phyloP scores from a whole-genome alignment of 2,888 invertebrate species.

The Himalopsyche japonica region DNA sequence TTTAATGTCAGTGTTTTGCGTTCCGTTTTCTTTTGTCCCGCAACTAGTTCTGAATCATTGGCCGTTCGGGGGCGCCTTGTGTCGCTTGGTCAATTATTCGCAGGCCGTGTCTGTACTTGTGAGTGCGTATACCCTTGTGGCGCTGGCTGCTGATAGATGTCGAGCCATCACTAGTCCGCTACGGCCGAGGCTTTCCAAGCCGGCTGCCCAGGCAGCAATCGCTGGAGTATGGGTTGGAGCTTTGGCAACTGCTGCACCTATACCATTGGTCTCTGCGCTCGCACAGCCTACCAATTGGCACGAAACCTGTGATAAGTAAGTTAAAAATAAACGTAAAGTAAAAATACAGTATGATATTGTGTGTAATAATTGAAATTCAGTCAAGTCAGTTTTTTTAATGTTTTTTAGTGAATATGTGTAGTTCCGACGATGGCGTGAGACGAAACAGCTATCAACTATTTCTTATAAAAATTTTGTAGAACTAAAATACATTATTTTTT shows the following conservation, averaged over 20 bases:
- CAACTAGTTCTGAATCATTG: constrained; percentile 71
- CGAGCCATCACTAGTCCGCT: constrained; percentile 80
- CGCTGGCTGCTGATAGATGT: constrained; percentile 79
- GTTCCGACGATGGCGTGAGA: no score
- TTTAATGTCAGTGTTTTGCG: constrained; percentile 77
- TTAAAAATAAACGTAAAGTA: no score
- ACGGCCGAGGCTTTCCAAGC: constrained; percentile 69
- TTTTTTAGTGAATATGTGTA: no score
- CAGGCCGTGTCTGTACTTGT: constrained; percentile 71
- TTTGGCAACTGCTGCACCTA: constrained; percentile 70
- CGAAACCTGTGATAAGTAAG: constrained; percentile 59
- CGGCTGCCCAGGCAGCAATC: constrained; percentile 60
- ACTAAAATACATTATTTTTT: no score
- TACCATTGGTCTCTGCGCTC: constrained; percentile 65
- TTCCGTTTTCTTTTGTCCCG: constrained; percentile 78
- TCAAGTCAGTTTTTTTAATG: no score
- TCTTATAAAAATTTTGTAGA: no score
- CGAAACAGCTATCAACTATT: no score
- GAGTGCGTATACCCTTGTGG: constrained; percentile 79
- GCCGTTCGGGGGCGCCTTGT: constrained; percentile 77
- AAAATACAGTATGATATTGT: no score
- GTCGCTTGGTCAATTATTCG: constrained; percentile 71
- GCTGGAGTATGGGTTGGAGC: constrained; percentile 69
- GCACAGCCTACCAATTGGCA: constrained; percentile 58
- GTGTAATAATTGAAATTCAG: no score